phyloP scores from a whole-genome alignment of 2,113 vertebrate genomes.

The Synodontis membranacea region DNA sequence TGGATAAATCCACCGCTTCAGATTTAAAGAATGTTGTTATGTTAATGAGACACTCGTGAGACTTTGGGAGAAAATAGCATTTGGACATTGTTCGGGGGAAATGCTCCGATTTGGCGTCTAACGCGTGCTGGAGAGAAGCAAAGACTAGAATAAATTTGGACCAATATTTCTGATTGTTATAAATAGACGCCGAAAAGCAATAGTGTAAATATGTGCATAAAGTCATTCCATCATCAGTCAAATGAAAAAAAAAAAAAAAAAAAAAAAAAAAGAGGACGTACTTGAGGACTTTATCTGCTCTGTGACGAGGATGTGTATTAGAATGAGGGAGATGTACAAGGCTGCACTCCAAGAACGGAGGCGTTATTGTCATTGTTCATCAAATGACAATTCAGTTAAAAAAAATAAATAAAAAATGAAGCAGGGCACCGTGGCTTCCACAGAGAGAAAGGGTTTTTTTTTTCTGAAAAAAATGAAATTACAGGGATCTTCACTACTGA shows the following conservation, averaged over 20 bases:
- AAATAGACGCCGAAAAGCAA: not conserved
- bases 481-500: not conserved
- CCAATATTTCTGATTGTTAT: not conserved
- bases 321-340: not conserved
- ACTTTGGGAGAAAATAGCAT: not conserved
- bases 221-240: not conserved
- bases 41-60: not conserved
- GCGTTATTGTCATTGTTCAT: not conserved
- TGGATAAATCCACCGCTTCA: conserved; percentile 10
- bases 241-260: too few relatives aligned
- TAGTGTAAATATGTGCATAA: conserved; percentile 1
- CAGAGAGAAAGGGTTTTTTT: not conserved
- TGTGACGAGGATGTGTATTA: conserved; percentile 14
- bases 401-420: not conserved
- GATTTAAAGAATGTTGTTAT: conserved; percentile 15
- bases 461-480: not conserved
- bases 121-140: not conserved
- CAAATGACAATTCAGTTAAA: not conserved
- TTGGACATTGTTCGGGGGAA: too few relatives aligned
- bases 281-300: not conserved
- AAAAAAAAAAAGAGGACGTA: not conserved
- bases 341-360: not conserved
- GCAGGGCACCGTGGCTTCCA: not conserved
- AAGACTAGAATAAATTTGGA: not conserved
- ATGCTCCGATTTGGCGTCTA: not conserved